phyloP scores from a whole-genome alignment of 2,888 invertebrate species.

The Leucophenga montana region DNA sequence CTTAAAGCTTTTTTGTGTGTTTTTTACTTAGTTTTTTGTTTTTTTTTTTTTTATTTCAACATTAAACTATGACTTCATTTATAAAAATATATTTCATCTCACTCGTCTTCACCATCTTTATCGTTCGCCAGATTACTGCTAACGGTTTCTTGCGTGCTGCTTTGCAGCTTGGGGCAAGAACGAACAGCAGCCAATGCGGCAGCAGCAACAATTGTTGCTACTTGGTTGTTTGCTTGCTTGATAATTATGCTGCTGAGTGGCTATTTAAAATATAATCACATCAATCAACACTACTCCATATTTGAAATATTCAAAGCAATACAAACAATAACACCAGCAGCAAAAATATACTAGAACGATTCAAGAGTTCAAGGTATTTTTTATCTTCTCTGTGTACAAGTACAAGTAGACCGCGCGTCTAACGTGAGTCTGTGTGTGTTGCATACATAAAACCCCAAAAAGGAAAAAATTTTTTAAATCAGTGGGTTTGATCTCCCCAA shows the following conservation, averaged over 20 bases:
- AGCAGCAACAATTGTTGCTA: conserved; percentile 1
- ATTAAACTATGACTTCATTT: conserved; percentile 11
- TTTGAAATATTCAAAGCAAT: neutral
- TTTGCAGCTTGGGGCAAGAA: neutral
- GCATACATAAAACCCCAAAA: too few relatives aligned
- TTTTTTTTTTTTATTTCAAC: neutral
- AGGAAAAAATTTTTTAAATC: too few relatives aligned
- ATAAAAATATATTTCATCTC: conserved; percentile 12
- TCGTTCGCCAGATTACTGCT: conserved; percentile 2
- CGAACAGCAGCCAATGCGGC: neutral
- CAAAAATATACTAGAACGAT: neutral
- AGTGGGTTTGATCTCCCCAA: too few relatives aligned
- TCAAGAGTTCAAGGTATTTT: too few relatives aligned
- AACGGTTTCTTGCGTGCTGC: conserved; percentile 23
- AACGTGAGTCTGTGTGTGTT: too few relatives aligned
- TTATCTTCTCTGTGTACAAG: too few relatives aligned
- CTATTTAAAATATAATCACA: conserved; percentile 24
- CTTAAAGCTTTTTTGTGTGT: neutral
- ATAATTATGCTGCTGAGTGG: conserved; percentile 25
- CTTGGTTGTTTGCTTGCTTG: conserved; percentile 2
- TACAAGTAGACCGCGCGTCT: too few relatives aligned
- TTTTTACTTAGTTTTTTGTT: neutral
- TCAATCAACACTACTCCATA: conserved; percentile 16
- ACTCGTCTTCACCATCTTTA: neutral
- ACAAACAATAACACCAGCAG: neutral